phyloP scores from a whole-genome alignment of 1,140 invertebrate genomes.

The Trichonephila clavata region DNA sequence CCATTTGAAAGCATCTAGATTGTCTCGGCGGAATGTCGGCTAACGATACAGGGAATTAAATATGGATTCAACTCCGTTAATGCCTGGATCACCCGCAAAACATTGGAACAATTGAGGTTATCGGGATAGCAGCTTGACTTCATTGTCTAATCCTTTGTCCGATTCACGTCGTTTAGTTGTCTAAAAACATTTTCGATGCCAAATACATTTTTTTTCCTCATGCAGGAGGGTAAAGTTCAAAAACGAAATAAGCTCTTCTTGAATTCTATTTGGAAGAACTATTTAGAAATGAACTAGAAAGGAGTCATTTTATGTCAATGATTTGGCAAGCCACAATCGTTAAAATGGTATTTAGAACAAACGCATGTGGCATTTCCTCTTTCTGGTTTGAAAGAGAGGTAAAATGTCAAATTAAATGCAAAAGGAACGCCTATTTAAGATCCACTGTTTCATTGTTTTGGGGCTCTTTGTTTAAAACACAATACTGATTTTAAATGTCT shows the following conservation, averaged over 20 bases:
- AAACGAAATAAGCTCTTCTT: slow-evolving; percentile 47
- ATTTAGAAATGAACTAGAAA: neutral
- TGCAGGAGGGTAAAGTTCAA: slow-evolving; percentile 63
- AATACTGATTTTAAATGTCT: slow-evolving; percentile 22
- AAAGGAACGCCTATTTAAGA: neutral
- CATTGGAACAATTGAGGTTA: slow-evolving; percentile 74
- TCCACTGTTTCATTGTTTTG: neutral
- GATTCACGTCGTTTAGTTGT: neutral
- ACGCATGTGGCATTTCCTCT: slow-evolving; percentile 7
- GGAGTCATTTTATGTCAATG: slow-evolving; percentile 43
- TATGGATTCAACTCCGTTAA: neutral
- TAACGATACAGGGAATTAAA: slow-evolving; percentile 19
- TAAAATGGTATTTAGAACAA: slow-evolving; percentile 54
- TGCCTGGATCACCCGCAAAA: slow-evolving; percentile 57
- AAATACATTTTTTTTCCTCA: slow-evolving; percentile 65
- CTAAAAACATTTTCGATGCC: slow-evolving; percentile 41
- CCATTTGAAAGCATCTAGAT: neutral
- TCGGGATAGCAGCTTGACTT: slow-evolving; percentile 35
- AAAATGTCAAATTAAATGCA: slow-evolving; percentile 31
- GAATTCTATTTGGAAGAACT: slow-evolving; percentile 35
- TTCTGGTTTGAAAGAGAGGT: neutral
- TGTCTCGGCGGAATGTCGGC: neutral
- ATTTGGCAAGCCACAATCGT: slow-evolving; percentile 38
- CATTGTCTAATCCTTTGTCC: slow-evolving; percentile 69
- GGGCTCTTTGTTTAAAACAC: slow-evolving; percentile 25